Conservation (phyloP, 1,140 invertebrate genomes). For the Matsumurasca onukii region DNA sequence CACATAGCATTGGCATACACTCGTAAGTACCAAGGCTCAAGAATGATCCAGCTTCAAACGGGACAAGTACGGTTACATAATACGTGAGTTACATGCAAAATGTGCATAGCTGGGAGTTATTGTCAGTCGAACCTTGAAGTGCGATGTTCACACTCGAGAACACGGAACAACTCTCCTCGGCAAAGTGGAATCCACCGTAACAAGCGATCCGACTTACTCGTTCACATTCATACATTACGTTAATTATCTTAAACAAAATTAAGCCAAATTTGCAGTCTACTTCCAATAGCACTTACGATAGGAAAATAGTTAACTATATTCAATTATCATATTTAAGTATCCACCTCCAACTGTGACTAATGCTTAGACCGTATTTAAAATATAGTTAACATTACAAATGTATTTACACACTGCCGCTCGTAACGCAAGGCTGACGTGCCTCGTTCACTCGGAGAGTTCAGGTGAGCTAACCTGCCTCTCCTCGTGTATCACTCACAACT, state of each 20-base stretch:
- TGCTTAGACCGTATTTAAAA: slow-evolving; percentile 20
- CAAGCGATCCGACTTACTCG: no score
- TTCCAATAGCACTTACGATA: slow-evolving; percentile 10
- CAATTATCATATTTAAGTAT: slow-evolving; percentile 4
- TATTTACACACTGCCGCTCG: no score
- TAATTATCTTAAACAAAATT: slow-evolving; percentile 12
- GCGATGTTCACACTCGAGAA: no score
- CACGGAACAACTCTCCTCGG: no score
- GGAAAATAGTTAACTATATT: slow-evolving; percentile 23
- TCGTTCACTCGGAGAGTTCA: no score
- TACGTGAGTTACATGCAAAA: not conserved
- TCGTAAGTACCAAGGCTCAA: slow-evolving; percentile 2
- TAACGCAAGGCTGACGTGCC: no score
- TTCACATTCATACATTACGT: no score
- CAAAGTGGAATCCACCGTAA: no score
- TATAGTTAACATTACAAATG: slow-evolving; percentile 16
- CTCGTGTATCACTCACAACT: no score
- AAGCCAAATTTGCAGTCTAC: slow-evolving; percentile 13
- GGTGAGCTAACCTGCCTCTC: no score
- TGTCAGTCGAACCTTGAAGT: no score
- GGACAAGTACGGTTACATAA: not conserved
- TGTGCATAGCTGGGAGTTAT: slow-evolving; percentile 10
- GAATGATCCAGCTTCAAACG: not conserved
- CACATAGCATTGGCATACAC: slow-evolving; percentile 9
- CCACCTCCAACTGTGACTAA: slow-evolving; percentile 11